Evolutionary conservation across 2,888 invertebrate genomes (phyloP).

Genomic region (Oscheius sp.): DNA sequence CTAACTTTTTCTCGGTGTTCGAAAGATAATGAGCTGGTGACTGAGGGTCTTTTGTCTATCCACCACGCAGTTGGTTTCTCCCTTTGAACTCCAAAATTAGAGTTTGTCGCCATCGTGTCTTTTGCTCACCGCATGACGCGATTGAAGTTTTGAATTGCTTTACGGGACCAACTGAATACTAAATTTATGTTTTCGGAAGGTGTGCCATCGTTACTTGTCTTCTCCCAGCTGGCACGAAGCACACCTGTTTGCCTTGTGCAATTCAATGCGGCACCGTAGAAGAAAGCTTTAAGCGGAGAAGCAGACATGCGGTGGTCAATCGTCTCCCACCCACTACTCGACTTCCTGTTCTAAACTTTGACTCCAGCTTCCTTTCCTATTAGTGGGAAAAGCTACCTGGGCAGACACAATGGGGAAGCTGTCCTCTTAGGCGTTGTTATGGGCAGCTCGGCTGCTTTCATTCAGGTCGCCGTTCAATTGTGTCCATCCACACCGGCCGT

Average conservation of each 20-base stretch:
- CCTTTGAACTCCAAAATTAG: constrained; percentile 10
- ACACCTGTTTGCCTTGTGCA: constrained; percentile 13
- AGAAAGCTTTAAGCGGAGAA: neutral
- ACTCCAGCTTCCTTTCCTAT: neutral
- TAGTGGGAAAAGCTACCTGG: constrained; percentile 8
- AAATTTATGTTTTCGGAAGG: constrained; percentile 18
- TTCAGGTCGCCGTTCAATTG: constrained; percentile 18
- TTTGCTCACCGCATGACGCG: neutral
- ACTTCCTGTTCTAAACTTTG: neutral
- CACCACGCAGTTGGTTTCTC: constrained; percentile 16
- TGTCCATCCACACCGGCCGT: neutral
- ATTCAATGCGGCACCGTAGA: constrained; percentile 12
- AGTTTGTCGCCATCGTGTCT: neutral
- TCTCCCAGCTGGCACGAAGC: neutral
- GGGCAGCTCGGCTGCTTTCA: constrained; percentile 8
- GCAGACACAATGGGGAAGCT: constrained; percentile 13
- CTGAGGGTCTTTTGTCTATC: constrained; percentile 1
- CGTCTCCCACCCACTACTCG: neutral
- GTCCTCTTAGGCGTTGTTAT: constrained; percentile 14
- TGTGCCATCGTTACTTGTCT: constrained; percentile 13
- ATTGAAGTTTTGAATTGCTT: constrained; percentile 15
- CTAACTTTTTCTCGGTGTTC: too few species aligned
- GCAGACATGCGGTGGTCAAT: neutral
- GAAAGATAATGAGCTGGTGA: constrained; percentile 18
- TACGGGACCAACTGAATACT: constrained; percentile 14